Conservation (phyloP, 92 coral and sea anemone species). For the Epizoanthus scotinus region DNA sequence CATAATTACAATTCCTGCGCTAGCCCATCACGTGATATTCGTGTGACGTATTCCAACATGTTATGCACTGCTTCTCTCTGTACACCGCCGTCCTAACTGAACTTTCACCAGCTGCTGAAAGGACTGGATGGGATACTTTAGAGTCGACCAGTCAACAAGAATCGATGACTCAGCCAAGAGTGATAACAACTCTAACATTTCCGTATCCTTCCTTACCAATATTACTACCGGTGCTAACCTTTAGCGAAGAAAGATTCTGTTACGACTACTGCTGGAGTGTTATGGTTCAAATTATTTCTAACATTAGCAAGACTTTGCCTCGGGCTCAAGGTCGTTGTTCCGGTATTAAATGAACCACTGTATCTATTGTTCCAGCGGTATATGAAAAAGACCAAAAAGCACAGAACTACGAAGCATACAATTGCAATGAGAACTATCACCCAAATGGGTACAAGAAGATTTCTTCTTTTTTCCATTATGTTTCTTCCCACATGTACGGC, state of each 20-base stretch:
- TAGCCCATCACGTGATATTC: background rate
- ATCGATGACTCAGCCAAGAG: background rate
- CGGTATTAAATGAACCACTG: constrained; percentile 33
- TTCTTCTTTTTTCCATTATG: background rate
- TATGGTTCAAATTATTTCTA: constrained; percentile 1
- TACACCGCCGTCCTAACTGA: background rate
- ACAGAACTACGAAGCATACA: constrained; percentile 19
- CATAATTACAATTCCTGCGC: background rate
- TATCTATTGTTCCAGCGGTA: constrained; percentile 37
- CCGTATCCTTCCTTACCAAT: background rate
- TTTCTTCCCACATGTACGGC: background rate
- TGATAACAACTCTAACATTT: background rate
- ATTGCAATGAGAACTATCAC: constrained; percentile 19
- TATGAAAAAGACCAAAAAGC: constrained; percentile 5
- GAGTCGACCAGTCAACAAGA: background rate
- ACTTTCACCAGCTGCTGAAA: background rate
- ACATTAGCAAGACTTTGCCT: constrained; percentile 5
- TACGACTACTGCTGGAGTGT: background rate
- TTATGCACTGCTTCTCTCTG: background rate
- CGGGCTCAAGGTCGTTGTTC: constrained; percentile 6
- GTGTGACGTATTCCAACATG: background rate
- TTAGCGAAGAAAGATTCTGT: constrained; percentile 10
- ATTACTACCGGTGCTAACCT: background rate
- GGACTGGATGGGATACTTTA: background rate
- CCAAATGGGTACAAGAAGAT: constrained; percentile 33